Conservation (phyloP, 2,888 invertebrate genomes). For the Chesias legatella region DNA sequence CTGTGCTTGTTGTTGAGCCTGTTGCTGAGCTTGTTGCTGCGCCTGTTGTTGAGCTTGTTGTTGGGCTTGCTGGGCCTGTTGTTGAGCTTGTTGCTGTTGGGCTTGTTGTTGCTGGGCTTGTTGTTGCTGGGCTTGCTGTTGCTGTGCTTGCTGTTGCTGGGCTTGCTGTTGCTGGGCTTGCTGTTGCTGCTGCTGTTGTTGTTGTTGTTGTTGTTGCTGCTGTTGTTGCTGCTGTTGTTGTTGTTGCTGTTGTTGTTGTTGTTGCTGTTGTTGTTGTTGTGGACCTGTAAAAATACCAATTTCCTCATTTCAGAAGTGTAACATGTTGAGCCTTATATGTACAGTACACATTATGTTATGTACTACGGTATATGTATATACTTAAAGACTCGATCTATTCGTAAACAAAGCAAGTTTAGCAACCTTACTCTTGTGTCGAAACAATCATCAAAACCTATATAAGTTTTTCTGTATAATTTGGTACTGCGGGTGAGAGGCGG, state of each 20-base stretch:
- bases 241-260: slow-evolving; percentile 48
- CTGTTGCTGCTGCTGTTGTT: slow-evolving; percentile 65
- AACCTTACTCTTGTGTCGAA: too few species aligned
- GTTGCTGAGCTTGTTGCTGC: slow-evolving; percentile 26
- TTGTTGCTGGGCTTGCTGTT: slow-evolving; percentile 32
- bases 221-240: slow-evolving; percentile 40
- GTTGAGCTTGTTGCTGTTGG: slow-evolving; percentile 28
- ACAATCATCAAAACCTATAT: too few species aligned
- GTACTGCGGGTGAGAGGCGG: too few species aligned
- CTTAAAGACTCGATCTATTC: too few species aligned
- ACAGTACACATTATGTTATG: too few species aligned
- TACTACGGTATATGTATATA: too few species aligned
- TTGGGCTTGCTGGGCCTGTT: slow-evolving; percentile 33
- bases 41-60: slow-evolving; percentile 40
- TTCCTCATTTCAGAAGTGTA: not conserved
- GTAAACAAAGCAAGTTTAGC: too few species aligned
- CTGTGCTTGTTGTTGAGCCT: slow-evolving; percentile 56
- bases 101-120: slow-evolving; percentile 25
- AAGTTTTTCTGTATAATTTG: too few species aligned
- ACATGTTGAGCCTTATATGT: too few species aligned
- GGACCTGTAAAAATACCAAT: slow-evolving; percentile 25
- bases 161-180: slow-evolving; percentile 50
- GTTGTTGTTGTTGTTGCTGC: slow-evolving; percentile 26
- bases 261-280: slow-evolving; percentile 46
- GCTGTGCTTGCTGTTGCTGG: slow-evolving; percentile 55